A percentile compares a stretch with the other conserved stretches of the same genome.
These are phyloP conservation scores for Spinus pinus DNA, from an alignment of 2,797 vertebrate genomes.

Conservation along the genomic window DNA sequence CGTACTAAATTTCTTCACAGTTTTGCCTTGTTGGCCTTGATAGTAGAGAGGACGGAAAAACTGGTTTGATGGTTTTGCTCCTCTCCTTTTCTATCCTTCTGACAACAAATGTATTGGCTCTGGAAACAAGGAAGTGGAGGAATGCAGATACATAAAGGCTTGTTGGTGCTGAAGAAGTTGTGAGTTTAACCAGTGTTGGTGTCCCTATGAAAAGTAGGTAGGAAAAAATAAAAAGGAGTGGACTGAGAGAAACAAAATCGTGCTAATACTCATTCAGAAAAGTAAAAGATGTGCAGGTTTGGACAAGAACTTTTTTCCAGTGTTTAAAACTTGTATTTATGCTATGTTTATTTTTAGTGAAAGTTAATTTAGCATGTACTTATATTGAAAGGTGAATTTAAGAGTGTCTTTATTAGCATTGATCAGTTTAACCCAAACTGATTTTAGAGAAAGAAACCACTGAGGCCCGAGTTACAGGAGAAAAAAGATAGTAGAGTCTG, in stretches of 20 bases:
- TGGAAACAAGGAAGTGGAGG: neutral
- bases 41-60: neutral
- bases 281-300: neutral
- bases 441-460: neutral
- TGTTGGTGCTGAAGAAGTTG: neutral
- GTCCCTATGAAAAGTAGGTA: neutral
- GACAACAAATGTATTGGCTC: neutral
- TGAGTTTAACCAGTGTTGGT: neutral
- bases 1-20: neutral
- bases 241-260: neutral
- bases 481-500: neutral
- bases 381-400: neutral
- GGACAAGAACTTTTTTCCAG: neutral
- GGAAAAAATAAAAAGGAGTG: neutral
- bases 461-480: neutral
- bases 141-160: neutral
- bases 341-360: neutral
- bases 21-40: neutral
- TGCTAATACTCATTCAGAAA: neutral
- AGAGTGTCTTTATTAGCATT: neutral
- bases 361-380: neutral
- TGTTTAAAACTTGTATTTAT: neutral
- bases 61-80: neutral
- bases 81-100: neutral
- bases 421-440: neutral